Base-by-base conservation (phyloP, 2,888 invertebrate genomes). In the Mimachlamys varia region DNA sequence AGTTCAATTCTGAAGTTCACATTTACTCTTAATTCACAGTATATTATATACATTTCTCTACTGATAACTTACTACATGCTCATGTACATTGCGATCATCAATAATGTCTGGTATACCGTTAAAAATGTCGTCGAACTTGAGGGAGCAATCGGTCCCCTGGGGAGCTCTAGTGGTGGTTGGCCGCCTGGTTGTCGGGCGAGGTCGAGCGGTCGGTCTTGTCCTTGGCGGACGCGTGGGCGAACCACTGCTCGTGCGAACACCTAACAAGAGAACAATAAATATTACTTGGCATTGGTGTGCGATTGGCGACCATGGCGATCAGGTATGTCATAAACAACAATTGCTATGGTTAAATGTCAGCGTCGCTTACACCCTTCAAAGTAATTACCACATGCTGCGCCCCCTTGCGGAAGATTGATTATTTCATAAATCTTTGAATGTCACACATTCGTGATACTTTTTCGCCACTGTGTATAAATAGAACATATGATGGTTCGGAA, bases 111-210 rank as follows among this genome's bases (percentile, higher is more conserved):
- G 90, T 50, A 50, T 91, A 93, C 94, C 94, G 90, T 92, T 93
- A 13, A 93, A 93, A 12, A 93, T 93, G 55, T 92, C 93, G 50
- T 94, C 93, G 53, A 94, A 93, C 90, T 93, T 94, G 15, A 94
- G 33, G 44, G 90, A 88, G 91, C 94, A 94, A 19, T 91, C 89
- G 17, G 92, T 91, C 50, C 88, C 89, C 0, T 91, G 92, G 50
- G 89, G 90, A 33, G 91, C 91, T 19, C 90, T 89, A 27, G 92
- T 62, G 17, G 76, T 22, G n/a, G 33, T 89, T 19, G 93, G 92
- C 38, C 91, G 89, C 27, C 90, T 76, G 19, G 92, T 91, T 22
- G 92, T 92, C 89, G 90, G 88, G n/a, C 92, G 90, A 19, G 90
- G 88, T n/a, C 92, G 90, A 19, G 90, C 53, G 19, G 90, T 89